phyloP scores from a whole-genome alignment of 2,888 invertebrate species.

The Eupithecia inturbata region DNA sequence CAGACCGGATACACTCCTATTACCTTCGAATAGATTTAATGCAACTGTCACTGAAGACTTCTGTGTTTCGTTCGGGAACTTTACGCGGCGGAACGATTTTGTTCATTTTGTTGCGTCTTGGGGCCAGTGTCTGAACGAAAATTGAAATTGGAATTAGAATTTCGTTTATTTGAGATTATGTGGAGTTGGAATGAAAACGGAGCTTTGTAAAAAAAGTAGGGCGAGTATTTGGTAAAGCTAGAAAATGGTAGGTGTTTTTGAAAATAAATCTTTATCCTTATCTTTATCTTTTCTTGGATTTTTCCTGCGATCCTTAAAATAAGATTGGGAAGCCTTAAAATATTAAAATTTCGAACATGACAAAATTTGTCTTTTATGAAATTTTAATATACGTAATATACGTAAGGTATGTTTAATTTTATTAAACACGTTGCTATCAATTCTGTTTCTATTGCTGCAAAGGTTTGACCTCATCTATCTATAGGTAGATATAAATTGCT shows the following conservation, averaged over 20 bases:
- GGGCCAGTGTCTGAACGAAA: constrained; percentile 30
- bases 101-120: constrained; percentile 31
- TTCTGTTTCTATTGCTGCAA: background rate
- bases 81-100: constrained; percentile 27
- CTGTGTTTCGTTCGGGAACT: constrained; percentile 37
- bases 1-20: constrained; percentile 48
- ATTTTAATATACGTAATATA: too few species aligned
- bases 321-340: background rate
- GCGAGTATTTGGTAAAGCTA: constrained; percentile 9
- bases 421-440: background rate
- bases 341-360: background rate
- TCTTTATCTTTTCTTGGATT: background rate
- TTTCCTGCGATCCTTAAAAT: background rate
- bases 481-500: too few species aligned
- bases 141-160: constrained; percentile 24
- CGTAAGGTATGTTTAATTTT: background rate
- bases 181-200: constrained; percentile 21
- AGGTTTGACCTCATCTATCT: background rate
- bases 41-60: constrained; percentile 41
- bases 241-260: too few species aligned
- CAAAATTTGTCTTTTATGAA: too few species aligned
- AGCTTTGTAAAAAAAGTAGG: constrained; percentile 5
- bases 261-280: too few species aligned
- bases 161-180: constrained; percentile 33
- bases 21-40: constrained; percentile 43